Conservation (phyloP, 2,113 vertebrate species). For the Hippolais icterina region DNA sequence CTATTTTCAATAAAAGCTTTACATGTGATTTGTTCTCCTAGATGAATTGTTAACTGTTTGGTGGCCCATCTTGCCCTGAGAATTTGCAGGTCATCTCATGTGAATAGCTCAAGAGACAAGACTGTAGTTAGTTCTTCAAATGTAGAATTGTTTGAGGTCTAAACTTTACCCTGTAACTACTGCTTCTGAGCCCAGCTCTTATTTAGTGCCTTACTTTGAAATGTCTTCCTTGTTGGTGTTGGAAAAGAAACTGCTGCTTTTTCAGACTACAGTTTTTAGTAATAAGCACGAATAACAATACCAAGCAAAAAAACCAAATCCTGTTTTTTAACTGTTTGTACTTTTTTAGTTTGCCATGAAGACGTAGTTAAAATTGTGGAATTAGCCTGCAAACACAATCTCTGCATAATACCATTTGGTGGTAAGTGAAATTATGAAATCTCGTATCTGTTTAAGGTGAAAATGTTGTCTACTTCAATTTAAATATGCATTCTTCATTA, state of each 20-base stretch:
- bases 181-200: background rate
- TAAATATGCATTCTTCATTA: background rate
- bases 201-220: background rate
- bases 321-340: slow-evolving; percentile 17
- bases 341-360: slow-evolving; percentile 85
- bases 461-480: background rate
- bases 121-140: background rate
- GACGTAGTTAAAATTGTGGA: slow-evolving; percentile 96
- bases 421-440: slow-evolving; percentile 78
- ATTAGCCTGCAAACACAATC: slow-evolving; percentile 91
- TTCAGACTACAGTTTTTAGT: background rate
- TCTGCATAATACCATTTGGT: slow-evolving; percentile 97
- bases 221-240: background rate
- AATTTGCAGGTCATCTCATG: background rate
- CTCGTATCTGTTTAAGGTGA: background rate
- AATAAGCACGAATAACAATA: background rate
- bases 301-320: background rate
- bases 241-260: background rate
- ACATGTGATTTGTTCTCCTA: background rate
- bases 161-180: background rate
- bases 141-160: background rate
- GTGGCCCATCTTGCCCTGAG: background rate
- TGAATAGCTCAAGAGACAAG: background rate
- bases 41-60: background rate
- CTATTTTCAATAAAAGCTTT: background rate